Evolutionary conservation across 2,888 invertebrate species (phyloP), one percentile per base, ranked within the genome.

Genomic region (Bellardia bayeri): DNA sequence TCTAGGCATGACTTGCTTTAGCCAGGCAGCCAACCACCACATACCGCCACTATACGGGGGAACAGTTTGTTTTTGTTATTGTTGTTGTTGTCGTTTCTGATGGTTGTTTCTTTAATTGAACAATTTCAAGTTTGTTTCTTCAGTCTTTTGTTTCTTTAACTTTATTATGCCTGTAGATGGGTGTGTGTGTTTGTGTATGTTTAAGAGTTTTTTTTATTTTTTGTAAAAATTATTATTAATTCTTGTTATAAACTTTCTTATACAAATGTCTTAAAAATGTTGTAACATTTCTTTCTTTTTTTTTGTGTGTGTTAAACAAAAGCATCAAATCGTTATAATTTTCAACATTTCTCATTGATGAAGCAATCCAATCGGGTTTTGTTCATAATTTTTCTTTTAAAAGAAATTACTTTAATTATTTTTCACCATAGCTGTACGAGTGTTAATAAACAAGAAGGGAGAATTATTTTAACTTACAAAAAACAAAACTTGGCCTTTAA

Each of bases 1-100:
- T 84, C 80, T 75, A 54, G 82, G 49, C 69, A 85, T 85, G 84
- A 87, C 84, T 87, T 79, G 87, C 82, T 75, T 79, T 54, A 82
- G 49, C 51, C 84, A 68, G 66, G 33, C 16, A 75, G 13, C 14
- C 5, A 37, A 45, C 42, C 13, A 54, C 11, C 11, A 13, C 13
- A 37, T 14, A 68, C 68, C 30, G 8, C 16, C 68, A 49, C 45
- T 45, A 45, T 33, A 45, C n/a, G 2, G 64, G 11, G 56, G 78
- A 68, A 81, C 14, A 56, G 40, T 76, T 63, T 81, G 58, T 69
- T 71, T 75, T 61, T 69, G 58, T 42, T 42, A 3, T 82, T 66
- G 23, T 78, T 45, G 13, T 72, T 71, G n/a, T 68, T 68, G n/a
- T 75, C n/a, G n/a, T n/a, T 66, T 23, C 40, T 54, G 14, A 23